Base-by-base conservation (phyloP, 2,113 vertebrate species). In the Axis porcinus region DNA sequence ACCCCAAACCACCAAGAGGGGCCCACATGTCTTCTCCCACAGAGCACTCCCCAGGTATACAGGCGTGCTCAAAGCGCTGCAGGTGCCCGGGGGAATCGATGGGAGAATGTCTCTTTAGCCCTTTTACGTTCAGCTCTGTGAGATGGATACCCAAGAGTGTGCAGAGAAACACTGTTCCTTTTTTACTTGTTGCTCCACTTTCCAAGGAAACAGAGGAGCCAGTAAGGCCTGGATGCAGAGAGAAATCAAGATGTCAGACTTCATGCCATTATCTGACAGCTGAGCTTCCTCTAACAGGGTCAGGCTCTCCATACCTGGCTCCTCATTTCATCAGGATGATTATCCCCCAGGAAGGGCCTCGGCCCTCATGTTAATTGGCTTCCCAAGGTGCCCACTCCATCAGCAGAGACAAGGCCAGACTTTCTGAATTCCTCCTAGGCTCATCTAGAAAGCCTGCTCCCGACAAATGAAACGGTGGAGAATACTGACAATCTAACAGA, bases 401-500 rank as follows among this genome's bases (percentile, higher is more conserved):
- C 89, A 76, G 17, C 40, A 79, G 30, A 70, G 55, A 93, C 57
- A 27, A 6, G 4, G 47, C 86, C 89, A 62, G 47, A 58, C 30
- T 58, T 85, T 58, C 23, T 82, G 83, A 93, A 93, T 91, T 57
- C 90, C 96, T 94, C 89, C 70, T 43, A 58, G 33, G 88, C n/a
- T 45, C 8, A 16, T 91, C 96, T 93, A 45, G 50, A 88, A 89
- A 85, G 27, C 64, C 91, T 50, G 78, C 54, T 93, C 50, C 55
- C 5, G 14, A 50, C 62, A 91, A 91, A 86, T 86, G 96, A 93
- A 95, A 91, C 16, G 1, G 86, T 25, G 11, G 17, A 33, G 64
- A 76, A 91, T 30, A 4, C 92, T 96, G 95, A 97, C 94, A 93
- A 67, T 81, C 94, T 85, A 93, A 97, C 89, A 93, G 96, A 96